A percentile compares a stretch with the other conserved stretches of the same genome.
These are phyloP conservation scores for Spicauda simplicius DNA, from an alignment of 2,888 invertebrate genomes.

Conservation along the genomic window DNA sequence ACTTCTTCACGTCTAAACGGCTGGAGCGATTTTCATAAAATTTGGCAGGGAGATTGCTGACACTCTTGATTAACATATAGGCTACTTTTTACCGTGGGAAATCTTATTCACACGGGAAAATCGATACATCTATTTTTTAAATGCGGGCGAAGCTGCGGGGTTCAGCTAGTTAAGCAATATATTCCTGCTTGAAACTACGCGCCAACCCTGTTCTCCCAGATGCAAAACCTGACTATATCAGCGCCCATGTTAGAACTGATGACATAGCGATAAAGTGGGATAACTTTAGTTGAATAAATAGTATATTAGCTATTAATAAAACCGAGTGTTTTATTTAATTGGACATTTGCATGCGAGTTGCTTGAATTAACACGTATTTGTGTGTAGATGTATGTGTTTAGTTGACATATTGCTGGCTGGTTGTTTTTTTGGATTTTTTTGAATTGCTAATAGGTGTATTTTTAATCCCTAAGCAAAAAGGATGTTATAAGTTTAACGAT, in stretches of 20 bases:
- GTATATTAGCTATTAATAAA: constrained; percentile 23
- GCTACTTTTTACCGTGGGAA: too few relatives aligned
- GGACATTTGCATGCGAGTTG: constrained; percentile 22
- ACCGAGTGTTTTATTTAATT: constrained; percentile 15
- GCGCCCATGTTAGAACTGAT: constrained; percentile 24
- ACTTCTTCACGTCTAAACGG: too few relatives aligned
- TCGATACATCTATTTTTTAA: too few relatives aligned
- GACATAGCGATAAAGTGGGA: constrained; percentile 6
- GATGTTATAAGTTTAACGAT: too few relatives aligned
- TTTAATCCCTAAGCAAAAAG: too few relatives aligned
- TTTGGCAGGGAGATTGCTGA: too few relatives aligned
- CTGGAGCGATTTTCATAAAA: too few relatives aligned
- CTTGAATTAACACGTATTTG: neutral
- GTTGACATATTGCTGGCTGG: neutral
- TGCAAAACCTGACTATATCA: constrained; percentile 21
- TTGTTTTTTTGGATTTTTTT: neutral
- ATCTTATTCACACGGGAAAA: too few relatives aligned
- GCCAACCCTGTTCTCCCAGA: constrained; percentile 19
- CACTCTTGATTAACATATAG: too few relatives aligned
- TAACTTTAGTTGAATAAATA: constrained; percentile 22
- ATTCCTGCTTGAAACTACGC: neutral
- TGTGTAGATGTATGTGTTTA: constrained; percentile 7
- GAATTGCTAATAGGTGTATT: neutral
- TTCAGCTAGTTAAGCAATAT: too few relatives aligned
- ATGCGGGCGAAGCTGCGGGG: too few relatives aligned